Conservation (phyloP, 1,140 invertebrate genomes). For the Drosophila sturtevanti region DNA sequence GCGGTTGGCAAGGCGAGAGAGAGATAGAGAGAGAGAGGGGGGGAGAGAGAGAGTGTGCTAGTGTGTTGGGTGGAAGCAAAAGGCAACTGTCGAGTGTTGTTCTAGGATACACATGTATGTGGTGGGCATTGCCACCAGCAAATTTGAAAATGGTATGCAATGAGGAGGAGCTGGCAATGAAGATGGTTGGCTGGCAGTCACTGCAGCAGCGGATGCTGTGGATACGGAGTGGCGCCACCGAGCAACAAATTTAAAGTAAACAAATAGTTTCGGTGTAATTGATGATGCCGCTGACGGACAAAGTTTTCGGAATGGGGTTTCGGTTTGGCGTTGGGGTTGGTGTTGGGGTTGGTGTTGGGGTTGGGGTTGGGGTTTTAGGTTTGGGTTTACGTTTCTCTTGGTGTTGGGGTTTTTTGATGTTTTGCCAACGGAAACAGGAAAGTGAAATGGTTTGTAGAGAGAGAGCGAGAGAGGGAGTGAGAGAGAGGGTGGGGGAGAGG, state of each 20-base stretch:
- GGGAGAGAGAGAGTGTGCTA: too few relatives aligned
- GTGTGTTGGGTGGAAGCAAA: neutral
- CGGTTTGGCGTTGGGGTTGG: neutral
- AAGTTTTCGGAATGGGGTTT: slow-evolving; percentile 11
- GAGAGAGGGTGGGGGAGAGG: neutral
- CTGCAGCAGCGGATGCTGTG: slow-evolving; percentile 4
- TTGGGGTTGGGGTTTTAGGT: neutral
- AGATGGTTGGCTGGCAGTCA: neutral
- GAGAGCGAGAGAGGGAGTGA: neutral
- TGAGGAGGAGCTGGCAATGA: neutral
- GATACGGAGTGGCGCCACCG: slow-evolving; percentile 2
- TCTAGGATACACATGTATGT: slow-evolving; percentile 18
- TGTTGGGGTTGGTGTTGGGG: neutral
- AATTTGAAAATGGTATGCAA: neutral
- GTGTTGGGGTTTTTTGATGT: slow-evolving; percentile 4
- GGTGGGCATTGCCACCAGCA: slow-evolving; percentile 13
- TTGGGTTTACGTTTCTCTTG: neutral
- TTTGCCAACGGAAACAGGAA: slow-evolving; percentile 3
- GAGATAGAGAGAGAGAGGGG: too few relatives aligned
- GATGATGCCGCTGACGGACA: slow-evolving; percentile 27
- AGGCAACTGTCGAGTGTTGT: slow-evolving; percentile 18
- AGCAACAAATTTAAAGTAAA: slow-evolving; percentile 29
- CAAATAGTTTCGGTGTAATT: slow-evolving; percentile 31
- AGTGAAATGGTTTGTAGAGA: too few relatives aligned
- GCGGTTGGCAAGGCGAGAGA: neutral